Evolutionary conservation across 2,113 vertebrate species (phyloP).

Genomic region (Ploceus nigricollis): DNA sequence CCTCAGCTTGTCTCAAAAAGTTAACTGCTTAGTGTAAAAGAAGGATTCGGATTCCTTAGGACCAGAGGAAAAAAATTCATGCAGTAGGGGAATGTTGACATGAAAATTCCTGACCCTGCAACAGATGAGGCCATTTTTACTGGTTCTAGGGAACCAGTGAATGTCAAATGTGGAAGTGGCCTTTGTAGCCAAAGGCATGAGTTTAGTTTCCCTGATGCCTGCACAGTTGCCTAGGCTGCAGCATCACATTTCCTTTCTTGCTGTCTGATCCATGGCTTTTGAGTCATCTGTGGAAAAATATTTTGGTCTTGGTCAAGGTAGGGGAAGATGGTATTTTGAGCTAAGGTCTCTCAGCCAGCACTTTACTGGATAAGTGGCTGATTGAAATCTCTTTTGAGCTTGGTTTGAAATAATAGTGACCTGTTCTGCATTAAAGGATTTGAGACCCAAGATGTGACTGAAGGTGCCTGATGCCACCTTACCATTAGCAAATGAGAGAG

Average conservation of each 20-base stretch:
- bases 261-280: neutral
- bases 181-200: neutral
- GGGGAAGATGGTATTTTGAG: neutral
- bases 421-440: neutral
- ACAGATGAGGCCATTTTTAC: neutral
- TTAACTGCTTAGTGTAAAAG: neutral
- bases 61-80: neutral
- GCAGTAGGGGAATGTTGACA: neutral
- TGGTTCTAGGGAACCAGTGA: rapidly evolving
- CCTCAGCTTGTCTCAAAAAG: neutral
- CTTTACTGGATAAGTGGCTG: neutral
- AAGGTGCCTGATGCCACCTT: neutral
- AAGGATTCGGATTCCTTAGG: neutral
- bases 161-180: neutral
- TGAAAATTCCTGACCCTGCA: neutral
- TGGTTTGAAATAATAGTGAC: neutral
- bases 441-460: neutral
- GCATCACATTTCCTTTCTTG: neutral
- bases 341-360: neutral
- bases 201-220: neutral
- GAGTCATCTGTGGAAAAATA: neutral
- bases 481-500: neutral
- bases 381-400: neutral
- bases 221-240: neutral
- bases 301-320: neutral